Conservation (phyloP, 2,113 vertebrate genomes). For the Cinclus mexicanus region DNA sequence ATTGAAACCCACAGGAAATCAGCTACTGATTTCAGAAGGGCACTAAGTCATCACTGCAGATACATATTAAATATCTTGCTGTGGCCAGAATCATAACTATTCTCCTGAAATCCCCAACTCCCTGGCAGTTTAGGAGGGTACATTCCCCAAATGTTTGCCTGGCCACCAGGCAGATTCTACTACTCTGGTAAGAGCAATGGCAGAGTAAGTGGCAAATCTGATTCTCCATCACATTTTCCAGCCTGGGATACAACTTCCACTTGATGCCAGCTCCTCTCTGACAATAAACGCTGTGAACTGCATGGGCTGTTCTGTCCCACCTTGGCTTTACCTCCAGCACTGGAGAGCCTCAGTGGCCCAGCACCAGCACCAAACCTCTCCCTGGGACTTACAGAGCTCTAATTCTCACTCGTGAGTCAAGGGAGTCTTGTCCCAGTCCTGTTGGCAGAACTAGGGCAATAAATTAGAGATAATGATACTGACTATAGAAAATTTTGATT, state of each 20-base stretch:
- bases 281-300: neutral
- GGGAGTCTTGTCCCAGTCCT: neutral
- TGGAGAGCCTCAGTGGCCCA: neutral
- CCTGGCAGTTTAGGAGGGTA: neutral
- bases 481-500: neutral
- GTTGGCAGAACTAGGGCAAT: neutral
- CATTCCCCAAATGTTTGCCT: neutral
- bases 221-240: neutral
- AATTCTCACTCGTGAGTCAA: neutral
- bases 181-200: neutral
- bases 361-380: neutral
- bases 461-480: neutral
- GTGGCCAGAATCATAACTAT: neutral
- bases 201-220: neutral
- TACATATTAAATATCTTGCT: neutral
- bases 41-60: neutral
- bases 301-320: neutral
- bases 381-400: neutral
- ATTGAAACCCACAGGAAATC: neutral
- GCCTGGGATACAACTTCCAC: neutral
- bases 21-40: neutral
- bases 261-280: neutral
- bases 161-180: neutral
- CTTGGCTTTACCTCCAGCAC: neutral
- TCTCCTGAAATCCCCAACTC: neutral